Conservation (phyloP, 2,797 vertebrate species). For the Mus minutoides region DNA sequence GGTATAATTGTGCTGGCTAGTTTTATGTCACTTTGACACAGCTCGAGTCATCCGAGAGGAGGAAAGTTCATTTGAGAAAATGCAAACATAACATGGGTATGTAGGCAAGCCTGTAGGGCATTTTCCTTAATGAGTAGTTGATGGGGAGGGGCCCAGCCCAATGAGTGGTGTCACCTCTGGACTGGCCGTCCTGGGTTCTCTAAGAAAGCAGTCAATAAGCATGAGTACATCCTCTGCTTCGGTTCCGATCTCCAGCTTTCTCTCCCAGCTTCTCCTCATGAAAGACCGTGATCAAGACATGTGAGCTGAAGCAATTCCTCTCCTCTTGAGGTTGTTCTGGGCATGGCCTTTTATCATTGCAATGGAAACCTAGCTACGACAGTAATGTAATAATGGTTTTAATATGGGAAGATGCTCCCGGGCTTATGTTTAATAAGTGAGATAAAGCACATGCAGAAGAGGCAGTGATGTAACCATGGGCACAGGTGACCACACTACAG, state of each 20-base stretch:
- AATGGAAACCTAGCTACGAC: background rate
- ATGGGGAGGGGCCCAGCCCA: background rate
- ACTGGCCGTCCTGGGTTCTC: background rate
- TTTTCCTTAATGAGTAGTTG: background rate
- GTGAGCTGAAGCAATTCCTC: background rate
- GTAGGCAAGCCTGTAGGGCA: too few relatives aligned
- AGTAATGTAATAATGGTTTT: background rate
- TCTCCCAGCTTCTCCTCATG: background rate
- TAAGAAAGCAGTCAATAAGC: too few relatives aligned
- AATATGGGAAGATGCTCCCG: background rate
- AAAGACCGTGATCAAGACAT: background rate
- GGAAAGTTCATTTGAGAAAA: background rate
- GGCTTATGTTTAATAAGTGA: background rate
- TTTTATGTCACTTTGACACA: background rate
- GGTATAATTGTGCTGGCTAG: background rate
- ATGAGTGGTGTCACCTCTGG: background rate
- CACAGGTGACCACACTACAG: background rate
- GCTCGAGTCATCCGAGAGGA: background rate
- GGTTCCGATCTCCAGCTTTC: background rate
- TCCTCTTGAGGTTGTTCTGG: background rate
- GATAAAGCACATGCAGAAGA: background rate
- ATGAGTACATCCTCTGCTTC: too few relatives aligned
- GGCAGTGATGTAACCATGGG: background rate
- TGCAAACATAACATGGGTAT: background rate
- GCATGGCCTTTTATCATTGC: background rate